These are phyloP conservation scores for Gymnoscopelus microlampas DNA, from an alignment of 2,797 vertebrate genomes.

Conservation along the genomic window DNA sequence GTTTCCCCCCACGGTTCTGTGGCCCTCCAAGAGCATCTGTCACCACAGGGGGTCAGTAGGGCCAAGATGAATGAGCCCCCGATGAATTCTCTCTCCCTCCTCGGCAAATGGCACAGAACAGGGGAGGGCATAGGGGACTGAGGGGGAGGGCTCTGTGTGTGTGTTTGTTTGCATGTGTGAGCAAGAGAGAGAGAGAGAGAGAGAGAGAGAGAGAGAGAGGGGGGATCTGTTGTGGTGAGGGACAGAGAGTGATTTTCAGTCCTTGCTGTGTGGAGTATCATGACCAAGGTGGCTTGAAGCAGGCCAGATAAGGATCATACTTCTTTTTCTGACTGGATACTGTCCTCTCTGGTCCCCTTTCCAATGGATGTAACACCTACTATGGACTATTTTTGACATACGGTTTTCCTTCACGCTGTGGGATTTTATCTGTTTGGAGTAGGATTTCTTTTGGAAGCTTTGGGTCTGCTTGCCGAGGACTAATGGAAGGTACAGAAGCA, in stretches of 20 bases:
- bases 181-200: conserved; percentile 66
- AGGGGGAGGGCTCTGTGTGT: conserved; percentile 69
- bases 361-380: conserved; percentile 51
- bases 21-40: conserved; percentile 95
- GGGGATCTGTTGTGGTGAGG: conserved; percentile 59
- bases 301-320: conserved; percentile 56
- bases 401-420: conserved; percentile 23
- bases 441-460: conserved; percentile 43
- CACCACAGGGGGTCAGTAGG: conserved; percentile 88
- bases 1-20: conserved; percentile 79
- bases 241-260: conserved; percentile 83
- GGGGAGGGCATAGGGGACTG: conserved; percentile 84
- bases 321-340: conserved; percentile 54
- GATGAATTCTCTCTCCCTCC: conserved; percentile 86
- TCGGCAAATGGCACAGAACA: conserved; percentile 96
- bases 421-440: conserved; percentile 52
- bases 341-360: neutral
- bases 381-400: conserved; percentile 61
- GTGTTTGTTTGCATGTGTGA: conserved; percentile 69
- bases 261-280: conserved; percentile 83
- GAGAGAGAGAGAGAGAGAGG: conserved; percentile 53
- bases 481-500: conserved; percentile 76
- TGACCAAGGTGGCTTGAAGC: conserved; percentile 73
- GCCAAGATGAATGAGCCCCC: conserved; percentile 96
- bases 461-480: conserved; percentile 38